These are phyloP conservation scores for Falco cherrug DNA, from an alignment of 2,797 vertebrate genomes.

Conservation along the genomic window DNA sequence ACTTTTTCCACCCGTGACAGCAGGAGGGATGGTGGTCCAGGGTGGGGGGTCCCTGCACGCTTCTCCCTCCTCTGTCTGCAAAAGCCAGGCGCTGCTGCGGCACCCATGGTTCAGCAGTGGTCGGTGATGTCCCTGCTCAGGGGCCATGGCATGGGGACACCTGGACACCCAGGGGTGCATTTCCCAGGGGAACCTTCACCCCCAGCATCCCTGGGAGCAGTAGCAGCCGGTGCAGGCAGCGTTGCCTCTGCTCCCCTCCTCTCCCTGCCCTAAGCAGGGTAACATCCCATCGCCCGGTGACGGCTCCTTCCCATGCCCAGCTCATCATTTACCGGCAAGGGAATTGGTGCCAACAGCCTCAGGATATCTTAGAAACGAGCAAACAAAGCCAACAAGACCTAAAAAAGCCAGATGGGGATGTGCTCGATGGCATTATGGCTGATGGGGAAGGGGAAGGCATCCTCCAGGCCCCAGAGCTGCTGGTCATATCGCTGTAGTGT, in stretches of 20 bases:
- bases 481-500: rapidly evolving
- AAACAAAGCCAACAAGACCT: background rate
- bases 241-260: background rate
- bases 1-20: background rate
- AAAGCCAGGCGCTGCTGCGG: rapidly evolving
- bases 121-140: background rate
- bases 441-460: background rate
- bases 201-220: background rate
- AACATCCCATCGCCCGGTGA: background rate
- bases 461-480: background rate
- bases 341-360: background rate
- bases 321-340: background rate
- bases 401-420: rapidly evolving
- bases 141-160: background rate
- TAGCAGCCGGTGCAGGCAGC: background rate
- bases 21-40: background rate
- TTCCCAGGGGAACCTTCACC: background rate
- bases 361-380: background rate
- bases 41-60: rapidly evolving
- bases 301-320: background rate
- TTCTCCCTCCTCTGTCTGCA: background rate
- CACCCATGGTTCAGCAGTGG: rapidly evolving
- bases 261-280: background rate
- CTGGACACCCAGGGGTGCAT: background rate
- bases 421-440: rapidly evolving